phyloP scores from a whole-genome alignment of 2,797 vertebrate genomes.

The Hipposideros larvatus region DNA sequence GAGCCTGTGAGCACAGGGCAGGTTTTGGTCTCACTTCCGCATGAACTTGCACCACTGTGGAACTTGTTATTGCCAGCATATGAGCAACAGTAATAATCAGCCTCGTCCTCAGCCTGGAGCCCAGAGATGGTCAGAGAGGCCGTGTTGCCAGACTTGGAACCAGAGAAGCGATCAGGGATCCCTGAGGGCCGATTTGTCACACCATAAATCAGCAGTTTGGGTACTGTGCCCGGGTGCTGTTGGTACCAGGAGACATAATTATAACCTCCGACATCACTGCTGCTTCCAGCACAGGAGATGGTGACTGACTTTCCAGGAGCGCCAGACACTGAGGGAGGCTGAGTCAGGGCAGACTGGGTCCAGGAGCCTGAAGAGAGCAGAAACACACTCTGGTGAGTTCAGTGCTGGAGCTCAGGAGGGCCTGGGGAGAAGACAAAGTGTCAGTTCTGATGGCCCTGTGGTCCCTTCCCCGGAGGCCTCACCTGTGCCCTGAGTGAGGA shows the following conservation, averaged over 20 bases:
- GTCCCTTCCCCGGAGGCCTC: not conserved
- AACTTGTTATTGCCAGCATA: accelerated
- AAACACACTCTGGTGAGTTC: not conserved
- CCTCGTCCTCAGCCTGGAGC: not conserved
- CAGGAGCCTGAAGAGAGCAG: not conserved
- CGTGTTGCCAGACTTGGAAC: not conserved
- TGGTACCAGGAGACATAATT: slow-evolving; percentile 26
- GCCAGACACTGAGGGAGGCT: not conserved
- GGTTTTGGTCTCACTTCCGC: slow-evolving; percentile 19
- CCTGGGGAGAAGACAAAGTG: not conserved
- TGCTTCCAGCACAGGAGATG: slow-evolving; percentile 21
- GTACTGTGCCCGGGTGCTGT: not conserved
- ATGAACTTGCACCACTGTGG: not conserved
- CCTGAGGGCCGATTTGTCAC: accelerated
- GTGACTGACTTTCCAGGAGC: not conserved
- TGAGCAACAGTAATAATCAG: not conserved
- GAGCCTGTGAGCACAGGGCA: not conserved
- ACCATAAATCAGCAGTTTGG: accelerated
- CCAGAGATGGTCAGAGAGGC: slow-evolving; percentile 12
- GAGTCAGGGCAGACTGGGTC: not conserved
- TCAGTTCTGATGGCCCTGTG: accelerated
- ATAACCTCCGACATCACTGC: accelerated
- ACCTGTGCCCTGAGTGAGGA: not conserved
- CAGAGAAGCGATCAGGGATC: not conserved
- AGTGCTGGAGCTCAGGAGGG: not conserved